Percentiles rank a stretch among this genome's conserved stretches.
phyloP scores from a whole-genome alignment of 1,140 invertebrate species.

The Cataglyphis hispanica region DNA sequence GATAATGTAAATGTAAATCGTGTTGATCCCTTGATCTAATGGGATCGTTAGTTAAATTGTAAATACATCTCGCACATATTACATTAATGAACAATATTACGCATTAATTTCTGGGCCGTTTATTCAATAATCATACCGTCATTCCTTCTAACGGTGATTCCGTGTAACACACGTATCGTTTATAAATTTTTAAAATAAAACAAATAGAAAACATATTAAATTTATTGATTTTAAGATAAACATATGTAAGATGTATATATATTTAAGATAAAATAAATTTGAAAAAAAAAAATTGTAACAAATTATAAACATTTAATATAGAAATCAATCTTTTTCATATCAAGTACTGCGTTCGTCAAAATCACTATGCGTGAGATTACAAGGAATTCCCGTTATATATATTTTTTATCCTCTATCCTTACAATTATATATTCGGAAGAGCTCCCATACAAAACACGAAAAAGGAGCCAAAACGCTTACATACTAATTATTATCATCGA shows the following conservation, averaged over 20 bases:
- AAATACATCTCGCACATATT: slow-evolving; percentile 59
- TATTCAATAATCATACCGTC: slow-evolving; percentile 49
- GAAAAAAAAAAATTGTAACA: neutral
- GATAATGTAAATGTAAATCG: neutral
- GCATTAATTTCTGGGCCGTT: slow-evolving; percentile 52
- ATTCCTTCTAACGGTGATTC: slow-evolving; percentile 48
- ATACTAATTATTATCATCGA: slow-evolving; percentile 86
- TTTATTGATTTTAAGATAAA: neutral
- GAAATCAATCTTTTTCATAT: neutral
- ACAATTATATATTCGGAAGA: slow-evolving; percentile 42
- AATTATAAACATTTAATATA: neutral
- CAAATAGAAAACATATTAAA: neutral
- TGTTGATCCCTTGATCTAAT: neutral
- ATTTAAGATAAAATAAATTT: neutral
- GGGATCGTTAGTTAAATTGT: slow-evolving; percentile 48
- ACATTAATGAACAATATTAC: slow-evolving; percentile 69
- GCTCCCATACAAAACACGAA: slow-evolving; percentile 6
- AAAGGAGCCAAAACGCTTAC: slow-evolving; percentile 79
- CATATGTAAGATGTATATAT: too few relatives aligned
- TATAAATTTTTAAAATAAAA: slow-evolving; percentile 8
- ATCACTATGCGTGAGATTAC: slow-evolving; percentile 10
- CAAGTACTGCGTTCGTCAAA: neutral
- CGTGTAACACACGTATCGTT: neutral
- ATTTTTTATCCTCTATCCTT: slow-evolving; percentile 47
- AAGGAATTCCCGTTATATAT: slow-evolving; percentile 33